Base-by-base conservation (phyloP, 2,113 vertebrate species). In the Rhinoptilus africanus region DNA sequence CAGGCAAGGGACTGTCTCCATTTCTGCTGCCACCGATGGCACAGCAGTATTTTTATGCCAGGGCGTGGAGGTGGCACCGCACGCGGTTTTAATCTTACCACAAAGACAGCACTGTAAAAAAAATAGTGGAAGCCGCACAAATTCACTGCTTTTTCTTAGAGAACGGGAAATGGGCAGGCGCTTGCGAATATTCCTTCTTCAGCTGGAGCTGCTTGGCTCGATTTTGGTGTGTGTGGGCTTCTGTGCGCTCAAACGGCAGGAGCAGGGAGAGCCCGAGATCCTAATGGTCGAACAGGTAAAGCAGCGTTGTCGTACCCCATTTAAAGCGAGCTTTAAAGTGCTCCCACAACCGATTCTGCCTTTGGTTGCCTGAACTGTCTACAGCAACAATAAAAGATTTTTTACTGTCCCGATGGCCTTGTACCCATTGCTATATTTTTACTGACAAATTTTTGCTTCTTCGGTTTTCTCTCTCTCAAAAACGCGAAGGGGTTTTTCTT, bases 71-170 rank as follows among this genome's bases (percentile, higher is more conserved):
- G 7, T 28, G 64, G 47, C 69, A 81, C 60, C 8, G 43, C 14
- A 4, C 0, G 0, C 1, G 1, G 11, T 50, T 80, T 78, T 8
- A 20, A 28, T 76, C 51, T 74, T 50, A 24, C 43, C 67, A 9
- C 56, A 68, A 45, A 45, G 37, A 35, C 11, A 59, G 56, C 35
- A 24, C 59, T 19, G 6, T 10, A 35, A 85, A 64, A 64, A 64
- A 64, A 8, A 59, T 23, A n/a, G 41, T 9, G 27, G 28, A 30
- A 86, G 69, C 86, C 47, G 56, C 64, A 67, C 26, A 43, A 32
- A 77, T 59, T 39, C 34, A 9, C 45, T 22, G 59, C 63, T 89
- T 77, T 77, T 63, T 4, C 51, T 73, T 14, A 16, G 32, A 77
- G 54, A 26, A 14, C 26, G 48, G 50, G 67, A 64, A 43, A 19